These are phyloP conservation scores for Sphenodon punctatus DNA, from an alignment of 2,797 vertebrate genomes.

Conservation along the genomic window DNA sequence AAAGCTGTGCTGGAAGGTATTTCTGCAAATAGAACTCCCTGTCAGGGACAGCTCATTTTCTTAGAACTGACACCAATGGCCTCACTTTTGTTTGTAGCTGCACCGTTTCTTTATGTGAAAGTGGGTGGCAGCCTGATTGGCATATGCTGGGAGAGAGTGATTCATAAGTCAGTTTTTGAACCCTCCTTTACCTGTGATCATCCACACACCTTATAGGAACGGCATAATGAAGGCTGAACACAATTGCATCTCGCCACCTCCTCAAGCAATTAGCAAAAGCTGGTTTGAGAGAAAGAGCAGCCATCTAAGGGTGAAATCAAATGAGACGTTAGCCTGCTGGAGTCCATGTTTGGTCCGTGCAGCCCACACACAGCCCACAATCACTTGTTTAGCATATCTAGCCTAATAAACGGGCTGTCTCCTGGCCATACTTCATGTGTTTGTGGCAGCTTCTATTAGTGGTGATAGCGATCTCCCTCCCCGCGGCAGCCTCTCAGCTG, in stretches of 20 bases:
- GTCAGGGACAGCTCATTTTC: constrained; percentile 21
- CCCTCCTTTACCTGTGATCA: constrained; percentile 23
- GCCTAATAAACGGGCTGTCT: background rate
- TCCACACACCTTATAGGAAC: background rate
- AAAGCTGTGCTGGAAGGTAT: constrained; percentile 24
- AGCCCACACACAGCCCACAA: too few relatives aligned
- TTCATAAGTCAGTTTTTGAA: constrained; percentile 24
- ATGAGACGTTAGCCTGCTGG: too few relatives aligned
- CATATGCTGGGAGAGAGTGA: background rate
- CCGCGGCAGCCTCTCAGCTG: too few relatives aligned
- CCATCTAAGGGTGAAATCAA: background rate
- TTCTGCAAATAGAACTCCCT: constrained; percentile 31
- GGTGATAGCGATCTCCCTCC: too few relatives aligned
- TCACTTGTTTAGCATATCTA: too few relatives aligned
- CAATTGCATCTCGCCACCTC: background rate
- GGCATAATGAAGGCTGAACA: background rate
- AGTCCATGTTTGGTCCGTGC: too few relatives aligned
- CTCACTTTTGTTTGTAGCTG: constrained; percentile 34
- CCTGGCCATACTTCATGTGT: too few relatives aligned
- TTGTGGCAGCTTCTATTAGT: too few relatives aligned
- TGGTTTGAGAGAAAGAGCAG: background rate
- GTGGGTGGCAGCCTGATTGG: constrained; percentile 11
- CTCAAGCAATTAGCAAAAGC: background rate
- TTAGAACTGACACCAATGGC: constrained; percentile 6
- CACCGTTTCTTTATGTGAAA: constrained; percentile 35